Evolutionary conservation across 2,888 invertebrate genomes (phyloP).

Genomic region (Ischnura elegans): DNA sequence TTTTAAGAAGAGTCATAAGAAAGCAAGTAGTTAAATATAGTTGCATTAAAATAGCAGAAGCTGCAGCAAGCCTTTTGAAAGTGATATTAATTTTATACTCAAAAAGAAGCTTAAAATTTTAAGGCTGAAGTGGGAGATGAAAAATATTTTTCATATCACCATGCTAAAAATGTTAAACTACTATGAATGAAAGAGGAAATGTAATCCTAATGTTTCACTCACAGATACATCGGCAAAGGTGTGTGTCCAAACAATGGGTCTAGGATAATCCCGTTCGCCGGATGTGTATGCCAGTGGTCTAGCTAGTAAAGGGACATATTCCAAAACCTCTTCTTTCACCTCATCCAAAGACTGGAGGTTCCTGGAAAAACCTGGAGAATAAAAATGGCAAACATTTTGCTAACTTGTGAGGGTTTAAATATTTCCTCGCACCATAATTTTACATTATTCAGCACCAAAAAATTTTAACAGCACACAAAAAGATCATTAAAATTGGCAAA

Average conservation of each 20-base stretch:
- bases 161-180: slow-evolving; percentile 47
- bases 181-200: too few relatives aligned
- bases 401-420: too few relatives aligned
- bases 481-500: too few relatives aligned
- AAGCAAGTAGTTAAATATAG: slow-evolving; percentile 12
- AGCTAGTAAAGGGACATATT: slow-evolving; percentile 97
- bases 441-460: too few relatives aligned
- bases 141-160: slow-evolving; percentile 4
- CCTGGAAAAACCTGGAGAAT: slow-evolving; percentile 89
- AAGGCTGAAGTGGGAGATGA: not conserved
- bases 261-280: slow-evolving; percentile 81
- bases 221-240: slow-evolving; percentile 94
- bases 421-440: too few relatives aligned
- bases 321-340: slow-evolving; percentile 96
- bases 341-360: slow-evolving; percentile 97
- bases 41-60: slow-evolving; percentile 29
- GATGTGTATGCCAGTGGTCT: slow-evolving; percentile 85
- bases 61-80: not conserved
- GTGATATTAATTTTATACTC: not conserved
- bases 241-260: slow-evolving; percentile 97
- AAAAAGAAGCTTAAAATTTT: not conserved
- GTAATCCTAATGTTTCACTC: slow-evolving; percentile 73
- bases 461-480: too few relatives aligned
- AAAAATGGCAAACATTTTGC: not conserved
- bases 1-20: not conserved